Evolutionary conservation across 2,113 vertebrate species (phyloP).

Genomic region (Ceratotherium simum): DNA sequence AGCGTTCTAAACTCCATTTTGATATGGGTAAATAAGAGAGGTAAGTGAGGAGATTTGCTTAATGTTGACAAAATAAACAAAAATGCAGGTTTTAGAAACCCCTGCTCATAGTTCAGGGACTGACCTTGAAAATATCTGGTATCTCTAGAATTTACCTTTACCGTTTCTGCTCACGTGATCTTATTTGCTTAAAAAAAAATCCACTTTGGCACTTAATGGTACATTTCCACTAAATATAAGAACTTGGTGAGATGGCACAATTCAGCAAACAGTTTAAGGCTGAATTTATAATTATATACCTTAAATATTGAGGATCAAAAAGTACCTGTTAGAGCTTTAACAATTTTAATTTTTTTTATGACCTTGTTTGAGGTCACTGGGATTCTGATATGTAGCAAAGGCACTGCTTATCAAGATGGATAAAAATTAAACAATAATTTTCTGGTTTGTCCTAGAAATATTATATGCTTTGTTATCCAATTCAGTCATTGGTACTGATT

Average conservation of each 20-base stretch:
- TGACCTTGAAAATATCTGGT: neutral
- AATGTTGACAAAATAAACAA: neutral
- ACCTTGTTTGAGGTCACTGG: neutral
- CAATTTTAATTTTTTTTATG: neutral
- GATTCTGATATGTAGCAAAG: conserved; percentile 34
- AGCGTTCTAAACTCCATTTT: neutral
- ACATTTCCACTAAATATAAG: neutral
- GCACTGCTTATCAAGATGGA: neutral
- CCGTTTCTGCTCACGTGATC: neutral
- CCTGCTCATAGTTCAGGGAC: neutral
- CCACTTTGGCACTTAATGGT: neutral
- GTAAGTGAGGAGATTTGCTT: neutral
- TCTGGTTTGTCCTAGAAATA: neutral
- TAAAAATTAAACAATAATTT: neutral
- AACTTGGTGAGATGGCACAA: neutral
- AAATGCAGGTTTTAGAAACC: neutral
- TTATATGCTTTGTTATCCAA: neutral
- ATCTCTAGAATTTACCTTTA: neutral
- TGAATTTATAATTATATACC: neutral
- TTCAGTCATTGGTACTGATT: neutral
- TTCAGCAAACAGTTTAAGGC: neutral
- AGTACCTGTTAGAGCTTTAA: neutral
- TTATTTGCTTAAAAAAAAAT: neutral
- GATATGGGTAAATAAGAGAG: neutral
- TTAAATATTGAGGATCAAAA: neutral